Evolutionary conservation across 2,113 vertebrate genomes (phyloP), one percentile per base, ranked within the genome.

Genomic region (Phycodurus eques): DNA sequence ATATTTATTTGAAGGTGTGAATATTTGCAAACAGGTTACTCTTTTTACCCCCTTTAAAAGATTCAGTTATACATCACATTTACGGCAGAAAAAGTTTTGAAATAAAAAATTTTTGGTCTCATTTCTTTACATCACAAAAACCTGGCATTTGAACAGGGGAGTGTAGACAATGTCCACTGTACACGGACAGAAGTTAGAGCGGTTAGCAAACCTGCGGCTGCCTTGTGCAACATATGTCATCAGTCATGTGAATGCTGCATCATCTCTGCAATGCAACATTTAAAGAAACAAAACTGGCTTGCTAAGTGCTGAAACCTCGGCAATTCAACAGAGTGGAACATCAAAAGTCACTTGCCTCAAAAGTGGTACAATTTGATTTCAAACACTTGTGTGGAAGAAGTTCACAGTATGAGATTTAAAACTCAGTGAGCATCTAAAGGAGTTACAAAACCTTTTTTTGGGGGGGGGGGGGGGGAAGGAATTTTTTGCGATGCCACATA

Each of bases 141-240:
- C 1, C 49, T 51, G 49, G 49, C 49, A 51, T 22, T 57, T 22
- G 13, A 59, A 31, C 27, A 59, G 4, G 15, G 56, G 12, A 12
- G 2, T 31, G 22, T 13, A 12, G 17, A 65, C n/a, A 15, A 27
- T 27, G 5, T 7, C 20, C 0, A 65, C 4, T 31, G 5, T 44
- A n/a, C 11, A 22, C 2, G n/a, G 77, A 71, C 57, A 74, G 59
- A 69, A 71, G 70, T 51, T 19, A 66, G 27, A 8, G 42, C 43
- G 72, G 61, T 85, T 83, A 76, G 80, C 65, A 83, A 84, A 84
- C 70, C 67, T 43, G 12, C 27, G 42, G 70, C 49, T 22, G 27
- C 13, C 44, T 79, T 76, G 73, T 78, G 71, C 67, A 79, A 76
- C 60, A 20, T 75, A 67, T 71, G 71, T 74, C 74, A 82, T 83